Base-by-base conservation (phyloP, 2,888 invertebrate genomes). In the Tinea pellionella region DNA sequence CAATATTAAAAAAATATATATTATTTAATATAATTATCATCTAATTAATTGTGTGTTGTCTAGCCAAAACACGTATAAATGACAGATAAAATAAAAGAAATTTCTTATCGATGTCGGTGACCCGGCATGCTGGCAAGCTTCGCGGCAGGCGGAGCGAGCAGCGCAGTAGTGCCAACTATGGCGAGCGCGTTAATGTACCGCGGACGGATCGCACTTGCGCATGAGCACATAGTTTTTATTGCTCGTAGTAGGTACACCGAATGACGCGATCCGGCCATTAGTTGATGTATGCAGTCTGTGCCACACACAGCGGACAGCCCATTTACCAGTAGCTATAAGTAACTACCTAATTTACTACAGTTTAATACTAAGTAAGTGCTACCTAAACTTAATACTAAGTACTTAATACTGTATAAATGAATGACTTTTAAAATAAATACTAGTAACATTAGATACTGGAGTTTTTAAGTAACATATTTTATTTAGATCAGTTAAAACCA, bases 151-250 rank as follows among this genome's bases (percentile, higher is more conserved):
- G 61, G 60, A 60, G 62, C 61, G 30, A 18, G 41, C 18, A 1
- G 6, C 18, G 51, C 68, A 74, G n/a, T n/a, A n/a, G 77, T 85
- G 85, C 85, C 86, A 87, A 86, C 75, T 83, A 87, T 87, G 85
- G 80, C 79, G 80, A 75, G 83, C 82, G 78, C 85, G 86, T 74
- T 87, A 87, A 85, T 87, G 81, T 83, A 81, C 68, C 30, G 37
- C 59, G 61, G 29, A 58, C 59, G 59, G 61, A 61, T 59, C 80
- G 71, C 76, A 73, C 73, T 72, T 67, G 74, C 74, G 75, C 75
- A 72, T 80, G 55, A 55, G 32, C 57, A 57, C 19, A 30, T 57
- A 13, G 76, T 78, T 80, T 80, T 82, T 76, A 72, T 79, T 78
- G 77, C 75, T 60, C 41, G 32, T 9, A 68, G 67, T 71, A n/a